phyloP scores from a whole-genome alignment of 2,113 vertebrate genomes.

The Condylura cristata region DNA sequence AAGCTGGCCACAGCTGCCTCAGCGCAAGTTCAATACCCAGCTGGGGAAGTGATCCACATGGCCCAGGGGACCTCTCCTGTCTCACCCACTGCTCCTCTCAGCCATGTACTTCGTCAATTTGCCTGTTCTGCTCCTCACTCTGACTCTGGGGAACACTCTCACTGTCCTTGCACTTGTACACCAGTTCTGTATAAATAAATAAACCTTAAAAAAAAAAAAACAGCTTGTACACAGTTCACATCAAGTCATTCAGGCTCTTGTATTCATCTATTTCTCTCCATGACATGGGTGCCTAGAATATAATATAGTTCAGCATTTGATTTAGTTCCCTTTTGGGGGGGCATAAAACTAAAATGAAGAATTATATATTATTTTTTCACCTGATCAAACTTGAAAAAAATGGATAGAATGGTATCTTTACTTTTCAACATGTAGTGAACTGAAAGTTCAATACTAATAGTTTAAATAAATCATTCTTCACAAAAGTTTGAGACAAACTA shows the following conservation, averaged over 20 bases:
- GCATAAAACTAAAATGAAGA: conserved; percentile 37
- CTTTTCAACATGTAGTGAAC: neutral
- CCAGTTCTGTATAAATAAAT: too few species aligned
- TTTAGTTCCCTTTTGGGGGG: conserved; percentile 16
- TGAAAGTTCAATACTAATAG: conserved; percentile 32
- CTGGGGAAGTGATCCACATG: too few species aligned
- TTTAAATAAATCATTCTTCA: conserved; percentile 60
- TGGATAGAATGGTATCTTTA: neutral
- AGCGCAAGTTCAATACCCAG: too few species aligned
- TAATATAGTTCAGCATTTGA: conserved; percentile 44
- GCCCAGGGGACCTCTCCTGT: too few species aligned
- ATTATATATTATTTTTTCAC: neutral
- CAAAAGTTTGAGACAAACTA: conserved; percentile 21
- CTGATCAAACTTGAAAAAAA: neutral
- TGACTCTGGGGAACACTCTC: too few species aligned
- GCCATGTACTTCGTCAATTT: too few species aligned
- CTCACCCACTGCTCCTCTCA: too few species aligned
- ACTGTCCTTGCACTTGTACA: too few species aligned
- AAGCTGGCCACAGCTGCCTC: too few species aligned
- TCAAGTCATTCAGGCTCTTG: neutral
- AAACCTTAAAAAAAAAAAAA: neutral
- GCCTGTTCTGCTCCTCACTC: too few species aligned
- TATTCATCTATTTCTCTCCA: neutral
- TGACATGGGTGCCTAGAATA: neutral
- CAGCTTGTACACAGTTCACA: neutral